A percentile compares a stretch with the other conserved stretches of the same genome.
These are phyloP conservation scores for Chionodraco myersi DNA, from an alignment of 2,113 vertebrate genomes.

Conservation along the genomic window DNA sequence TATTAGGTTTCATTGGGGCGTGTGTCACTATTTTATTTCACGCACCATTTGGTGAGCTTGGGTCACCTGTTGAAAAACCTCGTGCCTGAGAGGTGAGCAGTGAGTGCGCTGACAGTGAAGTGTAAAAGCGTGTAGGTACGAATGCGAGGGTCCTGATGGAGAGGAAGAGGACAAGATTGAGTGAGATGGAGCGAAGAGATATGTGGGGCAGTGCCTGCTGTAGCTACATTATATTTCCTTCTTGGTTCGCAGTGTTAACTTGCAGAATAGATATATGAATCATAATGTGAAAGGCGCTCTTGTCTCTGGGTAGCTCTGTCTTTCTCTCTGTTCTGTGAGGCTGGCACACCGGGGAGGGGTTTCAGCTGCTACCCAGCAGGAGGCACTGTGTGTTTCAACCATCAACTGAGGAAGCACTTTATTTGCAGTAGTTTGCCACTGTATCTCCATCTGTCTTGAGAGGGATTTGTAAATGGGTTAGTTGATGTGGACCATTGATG, in stretches of 20 bases:
- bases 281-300: constrained; percentile 29
- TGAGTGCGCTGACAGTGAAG: constrained; percentile 40
- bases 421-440: constrained; percentile 45
- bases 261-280: constrained; percentile 46
- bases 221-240: constrained; percentile 20
- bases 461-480: constrained; percentile 35
- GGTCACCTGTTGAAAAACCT: constrained; percentile 50
- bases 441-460: constrained; percentile 55
- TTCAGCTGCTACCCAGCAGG: constrained; percentile 79
- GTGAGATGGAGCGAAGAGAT: constrained; percentile 40
- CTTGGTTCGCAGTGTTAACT: constrained; percentile 32
- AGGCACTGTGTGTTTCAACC: constrained; percentile 74
- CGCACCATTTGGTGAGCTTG: constrained; percentile 77
- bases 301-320: constrained; percentile 39
- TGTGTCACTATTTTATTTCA: constrained; percentile 83
- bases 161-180: constrained; percentile 46
- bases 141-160: constrained; percentile 33
- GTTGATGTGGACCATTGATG: constrained; percentile 38
- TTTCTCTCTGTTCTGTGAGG: constrained; percentile 39
- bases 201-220: constrained; percentile 32
- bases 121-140: constrained; percentile 26
- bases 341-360: constrained; percentile 59
- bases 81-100: constrained; percentile 62
- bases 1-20: constrained; percentile 80
- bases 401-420: constrained; percentile 53